Base-by-base conservation (phyloP, 2,888 invertebrate genomes). In the Apodemia duryi region DNA sequence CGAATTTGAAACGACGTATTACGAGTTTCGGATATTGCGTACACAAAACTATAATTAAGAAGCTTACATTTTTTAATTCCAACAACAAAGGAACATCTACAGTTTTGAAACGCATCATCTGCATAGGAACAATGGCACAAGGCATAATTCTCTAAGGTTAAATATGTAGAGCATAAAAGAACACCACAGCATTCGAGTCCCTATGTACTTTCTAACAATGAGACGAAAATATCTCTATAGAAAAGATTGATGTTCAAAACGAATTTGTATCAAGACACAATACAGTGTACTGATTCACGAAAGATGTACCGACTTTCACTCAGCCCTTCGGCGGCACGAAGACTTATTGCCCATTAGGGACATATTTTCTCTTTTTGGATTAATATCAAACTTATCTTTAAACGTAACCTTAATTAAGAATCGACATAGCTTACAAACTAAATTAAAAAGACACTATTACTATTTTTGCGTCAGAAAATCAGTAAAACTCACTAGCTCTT, bases 231-330 rank as follows among this genome's bases (percentile, higher is more conserved):
- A 70, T 68, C 72, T 75, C 73, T 75, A 77, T 74, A 76, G 75
- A 77, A 80, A 80, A 86, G 86, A 85, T 83, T 84, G 83, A 85
- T 84, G 80, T 74, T 76, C 69, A 72, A 80, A 72, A 81, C 78
- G 79, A 84, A 86, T 86, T 75, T 82, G 82, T 81, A 85, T 83
- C 83, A 73, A 70, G 76, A 75, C 71, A 87, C 83, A 85, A 87
- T 82, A 74, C 77, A 69, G 70, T 76, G 80, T 72, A 75, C 78
- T 80, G 77, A 83, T 84, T 84, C 81, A 81, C 79, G 80, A 85
- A 86, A 84, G 82, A 83, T 80, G 78, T 75, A 77, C 76, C 68
- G 78, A 86, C 90, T 91, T 91, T 91, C 91, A 81, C 89, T 82
- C 70, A 84, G 87, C 88, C 91, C 89, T 90, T 83, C 75, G 71